These are phyloP conservation scores for Phortica variegata DNA, from an alignment of 1,140 invertebrate species.

Conservation along the genomic window DNA sequence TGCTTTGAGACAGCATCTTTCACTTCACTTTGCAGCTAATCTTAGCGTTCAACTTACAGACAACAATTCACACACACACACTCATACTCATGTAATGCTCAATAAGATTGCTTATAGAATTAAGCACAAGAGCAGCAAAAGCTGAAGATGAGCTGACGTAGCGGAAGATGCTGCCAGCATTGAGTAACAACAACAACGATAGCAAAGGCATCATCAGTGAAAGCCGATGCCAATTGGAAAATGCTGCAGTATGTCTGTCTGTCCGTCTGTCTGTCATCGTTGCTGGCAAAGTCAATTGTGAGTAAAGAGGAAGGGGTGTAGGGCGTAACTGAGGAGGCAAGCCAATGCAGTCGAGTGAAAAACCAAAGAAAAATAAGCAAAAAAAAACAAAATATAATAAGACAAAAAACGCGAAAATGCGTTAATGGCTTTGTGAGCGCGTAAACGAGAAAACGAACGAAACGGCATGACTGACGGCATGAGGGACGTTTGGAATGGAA, in stretches of 20 bases:
- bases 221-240: too few species aligned
- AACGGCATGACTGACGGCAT: not conserved
- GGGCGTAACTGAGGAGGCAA: too few species aligned
- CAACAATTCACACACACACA: not conserved
- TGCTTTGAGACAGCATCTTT: too few species aligned
- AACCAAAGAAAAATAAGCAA: conserved; percentile 46
- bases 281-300: too few species aligned
- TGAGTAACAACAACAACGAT: conserved; percentile 10
- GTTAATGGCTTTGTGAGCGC: conserved; percentile 36
- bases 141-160: not conserved
- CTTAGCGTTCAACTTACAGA: conserved; percentile 2
- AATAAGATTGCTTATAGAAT: conserved; percentile 46
- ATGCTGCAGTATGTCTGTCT: too few species aligned
- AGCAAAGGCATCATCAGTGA: conserved; percentile 47
- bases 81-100: conserved; percentile 1
- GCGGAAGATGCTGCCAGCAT: too few species aligned
- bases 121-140: conserved; percentile 23
- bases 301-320: too few species aligned
- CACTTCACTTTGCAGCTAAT: too few species aligned
- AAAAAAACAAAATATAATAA: conserved; percentile 16
- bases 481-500: too few species aligned
- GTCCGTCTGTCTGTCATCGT: too few species aligned
- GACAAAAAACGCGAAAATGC: conserved; percentile 47
- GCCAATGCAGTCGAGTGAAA: too few species aligned
- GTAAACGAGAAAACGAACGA: conserved; percentile 13